Base-by-base conservation (phyloP, 2,888 invertebrate genomes). In the Lasioglossum vierecki region DNA sequence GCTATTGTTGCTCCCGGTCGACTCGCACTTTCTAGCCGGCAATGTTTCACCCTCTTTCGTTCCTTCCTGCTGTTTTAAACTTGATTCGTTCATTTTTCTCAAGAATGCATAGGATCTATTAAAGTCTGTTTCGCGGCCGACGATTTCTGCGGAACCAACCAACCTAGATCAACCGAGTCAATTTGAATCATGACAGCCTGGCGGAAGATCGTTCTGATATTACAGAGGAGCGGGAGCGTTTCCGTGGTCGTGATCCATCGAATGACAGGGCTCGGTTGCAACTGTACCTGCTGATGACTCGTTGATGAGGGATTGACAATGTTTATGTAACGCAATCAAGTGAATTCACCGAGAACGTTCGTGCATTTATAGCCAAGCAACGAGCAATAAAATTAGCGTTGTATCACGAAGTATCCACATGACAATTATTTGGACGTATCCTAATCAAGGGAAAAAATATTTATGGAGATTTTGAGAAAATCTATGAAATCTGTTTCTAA, bases 171-270 rank as follows among this genome's bases (percentile, higher is more conserved):
- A 13, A n/a, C 39, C 49, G 63, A 68, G n/a, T 49, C 46, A 18
- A 77, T 35, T 39, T 9, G 26, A 68, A 46, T 49, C 35, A 35
- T 35, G 72, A 73, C 72, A n/a, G 41, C 26, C 53, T 60, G 49
- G 80, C 63, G 72, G 71, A 57, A 71, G 68, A 71, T 77, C 66
- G 87, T 80, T 82, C 83, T 84, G 84, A 90, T 90, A 91, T 90
- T 91, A 89, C 83, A 85, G 88, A 83, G 79, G 22, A 60, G 78
- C 63, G 85, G 77, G 87, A 86, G 87, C 85, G 83, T 76, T 60
- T 60, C 79, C 80, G 77, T 72, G 86, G 85, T 91, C 91, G 88
- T 90, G 90, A 87, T 83, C 84, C 86, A 82, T 88, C 87, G 88
- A 88, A 89, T 90, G 86, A 80, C 39, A 68, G 53, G 46, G 44